A percentile compares a stretch with the other conserved stretches of the same genome.
These are phyloP conservation scores for Poeciliopsis presidionis DNA, from an alignment of 2,797 vertebrate genomes.

Conservation along the genomic window DNA sequence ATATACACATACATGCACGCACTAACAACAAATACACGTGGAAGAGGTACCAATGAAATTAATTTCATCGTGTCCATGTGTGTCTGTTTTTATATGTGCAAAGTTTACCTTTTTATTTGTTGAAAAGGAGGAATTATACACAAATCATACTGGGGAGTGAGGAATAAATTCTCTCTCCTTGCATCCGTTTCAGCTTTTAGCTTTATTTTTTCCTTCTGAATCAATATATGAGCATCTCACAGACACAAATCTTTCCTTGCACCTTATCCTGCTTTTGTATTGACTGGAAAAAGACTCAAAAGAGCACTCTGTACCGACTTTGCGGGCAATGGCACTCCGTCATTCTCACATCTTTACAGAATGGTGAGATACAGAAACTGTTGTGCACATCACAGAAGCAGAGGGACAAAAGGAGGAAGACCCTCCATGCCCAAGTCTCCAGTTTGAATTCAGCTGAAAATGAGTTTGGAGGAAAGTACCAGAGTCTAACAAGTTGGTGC, in stretches of 20 bases:
- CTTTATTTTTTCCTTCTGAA: slow-evolving; percentile 31
- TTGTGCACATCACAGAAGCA: slow-evolving; percentile 31
- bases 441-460: slow-evolving; percentile 40
- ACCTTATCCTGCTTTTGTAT: slow-evolving; percentile 59
- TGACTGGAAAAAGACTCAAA: slow-evolving; percentile 58
- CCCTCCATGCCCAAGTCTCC: slow-evolving; percentile 35
- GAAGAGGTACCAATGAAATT: slow-evolving; percentile 14
- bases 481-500: slow-evolving; percentile 25
- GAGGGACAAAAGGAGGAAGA: slow-evolving; percentile 46
- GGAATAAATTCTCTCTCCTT: slow-evolving; percentile 42
- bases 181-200: slow-evolving; percentile 39
- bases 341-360: slow-evolving; percentile 34
- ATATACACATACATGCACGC: slow-evolving; percentile 45
- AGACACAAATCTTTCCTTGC: slow-evolving; percentile 53
- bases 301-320: slow-evolving; percentile 33
- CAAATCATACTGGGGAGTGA: slow-evolving; percentile 38
- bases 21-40: slow-evolving; percentile 32
- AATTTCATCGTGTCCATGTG: slow-evolving; percentile 2
- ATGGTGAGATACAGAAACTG: slow-evolving; percentile 23
- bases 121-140: slow-evolving; percentile 41
- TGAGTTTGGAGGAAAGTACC: slow-evolving; percentile 21
- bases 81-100: neutral
- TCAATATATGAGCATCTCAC: slow-evolving; percentile 55
- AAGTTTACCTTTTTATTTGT: slow-evolving; percentile 31
- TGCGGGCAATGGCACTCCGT: slow-evolving; percentile 19